Base-by-base conservation (phyloP, 2,797 vertebrate species). In the Malurus splendens region DNA sequence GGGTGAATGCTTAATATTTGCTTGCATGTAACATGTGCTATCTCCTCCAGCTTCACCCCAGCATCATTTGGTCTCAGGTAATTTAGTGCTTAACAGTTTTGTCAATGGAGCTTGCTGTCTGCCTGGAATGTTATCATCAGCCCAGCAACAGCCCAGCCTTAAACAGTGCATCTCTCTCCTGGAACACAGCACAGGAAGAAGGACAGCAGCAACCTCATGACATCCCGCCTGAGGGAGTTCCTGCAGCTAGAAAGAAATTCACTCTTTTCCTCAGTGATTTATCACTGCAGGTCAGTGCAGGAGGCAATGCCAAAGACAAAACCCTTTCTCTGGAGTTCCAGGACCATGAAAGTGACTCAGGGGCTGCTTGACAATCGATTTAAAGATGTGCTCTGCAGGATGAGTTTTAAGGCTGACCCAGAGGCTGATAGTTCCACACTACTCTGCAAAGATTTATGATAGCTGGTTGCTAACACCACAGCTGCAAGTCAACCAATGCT, bases 391-490 rank as follows among this genome's bases (percentile, higher is more conserved):
- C 18, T 90, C 42, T 61, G 19, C 22, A 57, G 56, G 20, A 42
- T 61, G 65, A 71, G 12, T 59, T 86, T 85, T 85, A 67, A 86
- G 66, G 52, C 48, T 80, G 61, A 82, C 23, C 83, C 59, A 59
- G 47, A 61, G 57, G 28, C 30, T 82, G 50, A 25, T 9, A 12
- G 30, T 72, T 82, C 51, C 28, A 22, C 3, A 9, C 23, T 51
- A 68, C 10, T 88, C 56, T 25, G 18, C 51, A 42, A 2, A 67
- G 82, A 80, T 90, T 90, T 89, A 87, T 57, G 61, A 44, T 10
- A 60, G 33, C 51, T 90, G 68, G 68, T 90, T 87, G 54, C 20
- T 52, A 66, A 60, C 6, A 25, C 19, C 11, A 32, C 47, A 39
- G 36, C 50, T 89, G 57, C 79, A 74, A 74, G 57, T 48, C 71